phyloP scores from a whole-genome alignment of 1,140 invertebrate genomes.

The Dolichoris vasculosae region DNA sequence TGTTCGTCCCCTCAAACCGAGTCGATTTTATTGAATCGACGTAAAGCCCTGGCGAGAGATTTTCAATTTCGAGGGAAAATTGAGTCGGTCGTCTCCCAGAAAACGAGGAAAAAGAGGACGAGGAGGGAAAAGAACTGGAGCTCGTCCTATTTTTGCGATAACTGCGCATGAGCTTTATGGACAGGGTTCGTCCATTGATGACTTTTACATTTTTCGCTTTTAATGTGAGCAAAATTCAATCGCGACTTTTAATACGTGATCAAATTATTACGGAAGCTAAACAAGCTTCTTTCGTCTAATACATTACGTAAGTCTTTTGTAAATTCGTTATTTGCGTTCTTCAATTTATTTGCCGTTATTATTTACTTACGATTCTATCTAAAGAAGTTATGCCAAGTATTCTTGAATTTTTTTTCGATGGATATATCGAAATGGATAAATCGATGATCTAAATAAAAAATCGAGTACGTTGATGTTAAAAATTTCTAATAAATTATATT shows the following conservation, averaged over 20 bases:
- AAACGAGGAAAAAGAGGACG: background rate
- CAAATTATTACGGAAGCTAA: background rate
- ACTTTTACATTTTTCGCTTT: background rate
- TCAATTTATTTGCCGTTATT: too few species aligned
- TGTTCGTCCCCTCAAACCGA: background rate
- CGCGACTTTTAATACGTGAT: background rate
- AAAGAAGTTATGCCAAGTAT: too few species aligned
- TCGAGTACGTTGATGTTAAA: too few species aligned
- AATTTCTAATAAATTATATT: too few species aligned
- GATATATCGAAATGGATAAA: too few species aligned
- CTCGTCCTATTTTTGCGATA: slow-evolving; percentile 32
- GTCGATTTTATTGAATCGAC: slow-evolving; percentile 29
- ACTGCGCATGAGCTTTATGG: slow-evolving; percentile 6
- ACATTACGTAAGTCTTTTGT: background rate
- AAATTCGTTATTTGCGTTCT: too few species aligned
- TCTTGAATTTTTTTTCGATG: too few species aligned
- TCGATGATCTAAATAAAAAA: too few species aligned
- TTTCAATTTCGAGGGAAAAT: slow-evolving; percentile 41
- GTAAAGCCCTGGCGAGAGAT: background rate
- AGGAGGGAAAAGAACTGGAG: slow-evolving; percentile 5
- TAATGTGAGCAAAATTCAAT: background rate
- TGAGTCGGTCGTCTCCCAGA: slow-evolving; percentile 15
- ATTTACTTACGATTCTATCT: too few species aligned
- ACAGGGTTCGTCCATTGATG: slow-evolving; percentile 25
- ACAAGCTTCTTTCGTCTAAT: background rate